Base-by-base conservation (phyloP, 37 sponge, comb jelly and placozoan species). In the Haliclona indistincta region DNA sequence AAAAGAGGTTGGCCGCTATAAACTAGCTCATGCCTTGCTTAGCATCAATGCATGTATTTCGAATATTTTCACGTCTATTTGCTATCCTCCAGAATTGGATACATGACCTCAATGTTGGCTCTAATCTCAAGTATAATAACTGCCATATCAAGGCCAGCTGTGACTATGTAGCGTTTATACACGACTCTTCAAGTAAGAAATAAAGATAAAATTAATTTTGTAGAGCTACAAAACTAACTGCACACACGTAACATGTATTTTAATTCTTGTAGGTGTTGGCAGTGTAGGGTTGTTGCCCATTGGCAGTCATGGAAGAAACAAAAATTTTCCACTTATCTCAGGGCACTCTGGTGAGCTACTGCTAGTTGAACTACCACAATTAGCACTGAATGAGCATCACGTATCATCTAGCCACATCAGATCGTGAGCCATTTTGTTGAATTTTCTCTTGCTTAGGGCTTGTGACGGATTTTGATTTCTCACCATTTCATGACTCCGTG, bases 391-490 rank as follows among this genome's bases (percentile, higher is more conserved):
- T 23, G 8, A 61, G 25, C 13, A 11, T 30, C 15, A 61, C 25
- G 10, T n/a, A 61, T 61, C 10, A 61, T 30, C 8, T n/a, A 30
- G 25, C 63, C 28, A 61, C 15, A 61, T 20, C 15, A n/a, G 10
- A 30, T n/a, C 25, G 28, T 30, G 15, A 20, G 10, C 15, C 29
- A 39, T 34, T 20, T 22, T 66, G 43, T 66, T 33, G 28, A 19
- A 22, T 65, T 63, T n/a, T n/a, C n/a, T n/a, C n/a, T n/a, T n/a
- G n/a, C n/a, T n/a, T n/a, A 67, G 95, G 86, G 4, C 56, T 73
- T 62, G 76, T 89, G 26, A 85, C 89, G 3, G 92, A 95, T 63
- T 83, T 95, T 70, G 73, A 73, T 26, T 95, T 95, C 63, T 95
- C 96, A 30, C 92, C 96, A 13, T 95, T 95, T 62, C 52, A 91